Base-by-base conservation (phyloP, 1,140 invertebrate genomes). In the Bombus haemorrhoidalis region DNA sequence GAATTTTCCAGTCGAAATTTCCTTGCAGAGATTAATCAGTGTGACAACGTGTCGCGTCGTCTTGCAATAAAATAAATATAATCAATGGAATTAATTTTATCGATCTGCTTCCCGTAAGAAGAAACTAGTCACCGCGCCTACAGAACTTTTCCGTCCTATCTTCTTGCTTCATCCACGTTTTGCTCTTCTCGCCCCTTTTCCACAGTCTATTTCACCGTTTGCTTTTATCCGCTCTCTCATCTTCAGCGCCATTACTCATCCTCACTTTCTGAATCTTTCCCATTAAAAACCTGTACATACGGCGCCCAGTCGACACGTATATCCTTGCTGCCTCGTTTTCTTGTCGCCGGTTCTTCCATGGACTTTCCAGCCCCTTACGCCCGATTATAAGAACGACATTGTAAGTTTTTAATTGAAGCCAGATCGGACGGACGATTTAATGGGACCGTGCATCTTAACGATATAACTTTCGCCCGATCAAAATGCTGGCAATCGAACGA, bases 211-310 rank as follows among this genome's bases (percentile, higher is more conserved):
- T 39, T 74, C 77, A 18, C 34, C 41, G n/a, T 84, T 64, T 83
- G 5, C 53, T 73, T 80, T 74, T 53, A n/a, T 57, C 41, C 59
- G 25, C 57, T 76, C 32, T 78, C 41, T 43, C 68, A 53, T 76
- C 69, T 41, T 59, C 34, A 9, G 28, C 64, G 72, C 78, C 37
- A 77, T 78, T 71, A 57, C 71, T 37, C 86, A 76, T 76, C 72
- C 71, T 68, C 66, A 22, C 43, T 77, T 83, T 86, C 72, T 68
- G 22, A 25, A 68, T 32, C 64, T 53, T 81, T 72, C 41, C 43
- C 82, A 73, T 78, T 75, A 66, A 83, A 76, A 83, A 66, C 39
- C 59, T 59, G 68, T 71, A 81, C 32, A 41, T 62, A 72, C 69
- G 34, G 37, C 28, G 37, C 37, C 15, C 32, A 34, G 47, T 53